Evolutionary conservation across 2,888 invertebrate species (phyloP).

Genomic region (Cryptus viduatorius): DNA sequence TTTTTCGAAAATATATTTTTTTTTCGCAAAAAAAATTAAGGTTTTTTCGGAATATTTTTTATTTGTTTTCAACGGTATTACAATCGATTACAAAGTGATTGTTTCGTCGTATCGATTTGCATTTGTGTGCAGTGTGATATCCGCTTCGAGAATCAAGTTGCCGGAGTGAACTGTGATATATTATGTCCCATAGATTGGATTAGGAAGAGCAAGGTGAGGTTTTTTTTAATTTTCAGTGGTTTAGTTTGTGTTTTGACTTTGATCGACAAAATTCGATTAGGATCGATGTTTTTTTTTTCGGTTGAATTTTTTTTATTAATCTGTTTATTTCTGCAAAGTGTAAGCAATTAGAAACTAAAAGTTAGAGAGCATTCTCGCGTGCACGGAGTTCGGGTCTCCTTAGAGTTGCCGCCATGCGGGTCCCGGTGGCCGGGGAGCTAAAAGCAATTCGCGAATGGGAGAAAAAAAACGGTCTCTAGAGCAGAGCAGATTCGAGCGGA

Average conservation of each 20-base stretch:
- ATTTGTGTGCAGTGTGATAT: constrained; percentile 62
- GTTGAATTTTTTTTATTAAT: not conserved
- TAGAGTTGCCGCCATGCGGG: constrained; percentile 25
- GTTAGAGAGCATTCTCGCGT: constrained; percentile 3
- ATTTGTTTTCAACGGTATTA: not conserved
- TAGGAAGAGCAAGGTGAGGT: constrained; percentile 73
- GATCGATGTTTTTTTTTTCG: not conserved
- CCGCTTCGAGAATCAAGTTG: constrained; percentile 43
- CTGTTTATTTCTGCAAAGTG: not conserved
- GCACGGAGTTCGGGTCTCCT: constrained; percentile 18
- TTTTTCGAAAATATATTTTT: not conserved
- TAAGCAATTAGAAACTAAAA: constrained; percentile 39
- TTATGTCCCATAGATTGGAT: constrained; percentile 74
- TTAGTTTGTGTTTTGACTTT: not conserved
- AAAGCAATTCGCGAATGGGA: constrained; percentile 43
- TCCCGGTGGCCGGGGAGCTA: not conserved
- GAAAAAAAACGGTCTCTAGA: constrained; percentile 57
- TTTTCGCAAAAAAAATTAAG: not conserved
- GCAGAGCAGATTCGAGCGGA: constrained; percentile 50
- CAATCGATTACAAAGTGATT: constrained; percentile 19
- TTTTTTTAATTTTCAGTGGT: constrained; percentile 26
- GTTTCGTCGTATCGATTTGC: not conserved
- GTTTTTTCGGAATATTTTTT: not conserved
- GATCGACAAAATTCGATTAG: not conserved
- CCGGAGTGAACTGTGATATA: constrained; percentile 68